Evolutionary conservation across 1,140 invertebrate genomes (phyloP).

Genomic region (Aphaenogaster floridana): DNA sequence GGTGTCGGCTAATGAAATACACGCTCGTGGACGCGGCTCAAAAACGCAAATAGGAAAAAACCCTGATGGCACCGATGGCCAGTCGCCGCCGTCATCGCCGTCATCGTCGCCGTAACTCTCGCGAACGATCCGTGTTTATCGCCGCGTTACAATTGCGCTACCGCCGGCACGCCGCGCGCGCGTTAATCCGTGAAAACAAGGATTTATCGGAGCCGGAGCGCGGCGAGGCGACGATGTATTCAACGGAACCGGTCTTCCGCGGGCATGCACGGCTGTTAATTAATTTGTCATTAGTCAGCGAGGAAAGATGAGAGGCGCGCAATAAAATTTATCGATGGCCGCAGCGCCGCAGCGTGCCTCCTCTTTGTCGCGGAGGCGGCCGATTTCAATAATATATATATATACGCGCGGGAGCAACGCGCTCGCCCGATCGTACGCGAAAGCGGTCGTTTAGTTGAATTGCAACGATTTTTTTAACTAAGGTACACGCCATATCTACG

Average conservation of each 20-base stretch:
- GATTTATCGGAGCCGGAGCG: conserved; percentile 67
- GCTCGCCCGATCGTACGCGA: background rate
- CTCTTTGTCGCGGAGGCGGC: conserved; percentile 2
- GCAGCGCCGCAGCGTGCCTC: conserved; percentile 56
- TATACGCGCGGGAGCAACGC: background rate
- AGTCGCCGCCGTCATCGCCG: background rate
- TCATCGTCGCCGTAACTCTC: conserved; percentile 16
- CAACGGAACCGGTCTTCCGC: conserved; percentile 76
- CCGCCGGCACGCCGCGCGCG: background rate
- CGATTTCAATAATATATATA: conserved; percentile 20
- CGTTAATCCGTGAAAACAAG: conserved; percentile 64
- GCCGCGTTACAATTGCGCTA: conserved; percentile 65
- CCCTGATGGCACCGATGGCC: background rate
- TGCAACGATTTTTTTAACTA: background rate
- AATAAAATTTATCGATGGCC: conserved; percentile 74
- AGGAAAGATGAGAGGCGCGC: conserved; percentile 64
- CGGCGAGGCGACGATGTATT: conserved; percentile 53
- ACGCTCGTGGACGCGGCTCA: conserved; percentile 14
- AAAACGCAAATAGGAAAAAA: conserved; percentile 54
- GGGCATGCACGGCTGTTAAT: conserved; percentile 75
- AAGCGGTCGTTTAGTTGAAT: background rate
- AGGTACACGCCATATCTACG: background rate
- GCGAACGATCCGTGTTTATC: conserved; percentile 28
- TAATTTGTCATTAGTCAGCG: conserved; percentile 80
- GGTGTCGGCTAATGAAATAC: conserved; percentile 38